Percentiles rank a stretch among this genome's conserved stretches.
Evolutionary conservation across 2,113 vertebrate genomes (phyloP).

Genomic region (Phainopepla nitens): DNA sequence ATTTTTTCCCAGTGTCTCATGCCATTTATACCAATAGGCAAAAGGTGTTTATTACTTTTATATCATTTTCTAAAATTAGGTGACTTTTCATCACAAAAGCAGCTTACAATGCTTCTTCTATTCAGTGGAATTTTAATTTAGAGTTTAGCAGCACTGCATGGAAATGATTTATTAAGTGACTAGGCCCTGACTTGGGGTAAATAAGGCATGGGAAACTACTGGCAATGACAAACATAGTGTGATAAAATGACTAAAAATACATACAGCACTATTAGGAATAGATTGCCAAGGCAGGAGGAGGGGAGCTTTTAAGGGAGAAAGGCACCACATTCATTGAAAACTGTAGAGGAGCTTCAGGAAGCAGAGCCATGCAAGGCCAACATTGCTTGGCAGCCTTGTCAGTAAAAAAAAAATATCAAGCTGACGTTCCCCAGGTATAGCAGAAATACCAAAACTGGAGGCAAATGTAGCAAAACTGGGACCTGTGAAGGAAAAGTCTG

Average conservation of each 20-base stretch:
- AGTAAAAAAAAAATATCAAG: neutral
- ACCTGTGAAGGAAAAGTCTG: neutral
- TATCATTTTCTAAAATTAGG: neutral
- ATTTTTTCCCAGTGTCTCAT: neutral
- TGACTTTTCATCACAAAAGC: neutral
- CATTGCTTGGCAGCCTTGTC: neutral
- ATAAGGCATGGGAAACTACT: neutral
- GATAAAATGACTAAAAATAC: neutral
- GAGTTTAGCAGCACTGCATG: neutral
- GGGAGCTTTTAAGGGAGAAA: neutral
- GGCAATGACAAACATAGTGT: neutral
- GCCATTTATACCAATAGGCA: neutral
- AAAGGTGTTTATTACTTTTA: neutral
- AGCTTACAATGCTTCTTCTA: neutral
- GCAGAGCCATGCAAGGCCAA: neutral
- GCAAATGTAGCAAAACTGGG: neutral
- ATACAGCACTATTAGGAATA: neutral
- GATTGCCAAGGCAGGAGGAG: neutral
- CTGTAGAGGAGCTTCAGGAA: neutral
- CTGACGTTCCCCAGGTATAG: fast-evolving
- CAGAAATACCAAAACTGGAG: neutral
- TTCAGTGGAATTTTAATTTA: neutral
- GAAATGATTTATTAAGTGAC: neutral
- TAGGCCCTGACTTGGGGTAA: neutral
- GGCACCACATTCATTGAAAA: neutral